Conservation (phyloP, 2,797 vertebrate genomes). For the Loris lydekkerianus region DNA sequence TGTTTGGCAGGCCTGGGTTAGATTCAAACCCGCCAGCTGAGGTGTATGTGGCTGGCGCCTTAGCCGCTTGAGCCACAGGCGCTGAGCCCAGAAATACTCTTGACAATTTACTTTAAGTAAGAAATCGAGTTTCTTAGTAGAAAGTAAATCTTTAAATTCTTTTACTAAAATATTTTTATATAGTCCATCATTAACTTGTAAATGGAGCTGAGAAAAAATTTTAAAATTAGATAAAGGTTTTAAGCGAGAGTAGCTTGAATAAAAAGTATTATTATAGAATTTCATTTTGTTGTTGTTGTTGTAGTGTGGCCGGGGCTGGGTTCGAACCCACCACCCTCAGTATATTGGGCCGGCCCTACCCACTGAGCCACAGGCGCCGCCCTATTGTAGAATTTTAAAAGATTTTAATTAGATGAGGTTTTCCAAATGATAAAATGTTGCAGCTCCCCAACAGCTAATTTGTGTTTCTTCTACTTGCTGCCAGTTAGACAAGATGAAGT, state of each 20-base stretch:
- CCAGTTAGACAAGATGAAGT: conserved; percentile 53
- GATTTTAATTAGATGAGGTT: conserved; percentile 40
- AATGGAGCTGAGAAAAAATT: neutral
- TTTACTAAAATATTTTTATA: conserved; percentile 23
- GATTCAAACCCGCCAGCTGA: too few species aligned
- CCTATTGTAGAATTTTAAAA: conserved; percentile 44
- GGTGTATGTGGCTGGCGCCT: too few species aligned
- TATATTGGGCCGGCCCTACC: too few species aligned
- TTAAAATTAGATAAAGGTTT: neutral
- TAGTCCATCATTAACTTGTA: conserved; percentile 37
- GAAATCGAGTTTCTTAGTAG: neutral
- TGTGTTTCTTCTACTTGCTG: conserved; percentile 64
- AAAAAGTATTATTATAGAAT: conserved; percentile 34
- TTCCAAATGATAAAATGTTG: neutral
- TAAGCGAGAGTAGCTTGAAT: conserved; percentile 14
- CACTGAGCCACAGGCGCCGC: too few species aligned
- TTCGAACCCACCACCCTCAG: too few species aligned
- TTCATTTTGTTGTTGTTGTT: neutral
- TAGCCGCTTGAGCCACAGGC: too few species aligned
- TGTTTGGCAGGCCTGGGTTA: too few species aligned
- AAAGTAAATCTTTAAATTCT: conserved; percentile 47
- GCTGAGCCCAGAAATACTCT: too few species aligned
- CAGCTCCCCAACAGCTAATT: conserved; percentile 43
- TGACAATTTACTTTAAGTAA: conserved; percentile 20
- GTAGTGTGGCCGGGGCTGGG: too few species aligned